Conservation (phyloP, 2,113 vertebrate species). For the Boulengeromyrus knoepffleri region DNA sequence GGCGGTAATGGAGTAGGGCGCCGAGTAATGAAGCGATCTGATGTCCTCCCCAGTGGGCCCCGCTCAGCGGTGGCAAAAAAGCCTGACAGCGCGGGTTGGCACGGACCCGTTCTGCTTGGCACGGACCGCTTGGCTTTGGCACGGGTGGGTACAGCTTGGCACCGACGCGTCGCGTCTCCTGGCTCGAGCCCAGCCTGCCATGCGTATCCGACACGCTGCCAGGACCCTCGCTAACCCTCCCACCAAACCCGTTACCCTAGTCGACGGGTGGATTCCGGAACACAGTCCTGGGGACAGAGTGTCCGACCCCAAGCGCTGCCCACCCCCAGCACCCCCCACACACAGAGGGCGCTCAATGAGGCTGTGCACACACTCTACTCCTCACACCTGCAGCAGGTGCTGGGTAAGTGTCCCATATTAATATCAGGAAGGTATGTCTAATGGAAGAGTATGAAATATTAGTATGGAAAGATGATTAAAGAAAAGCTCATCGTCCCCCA, state of each 20-base stretch:
- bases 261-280: background rate
- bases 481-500: background rate
- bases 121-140: background rate
- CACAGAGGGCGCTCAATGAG: no score
- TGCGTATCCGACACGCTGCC: background rate
- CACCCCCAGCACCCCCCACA: no score
- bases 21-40: constrained; percentile 60
- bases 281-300: background rate
- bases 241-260: background rate
- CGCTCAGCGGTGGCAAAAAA: constrained; percentile 45
- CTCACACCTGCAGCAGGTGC: background rate
- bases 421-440: background rate
- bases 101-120: background rate
- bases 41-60: constrained; percentile 53
- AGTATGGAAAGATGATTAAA: background rate
- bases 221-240: background rate
- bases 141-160: background rate
- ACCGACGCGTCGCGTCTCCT: constrained; percentile 43
- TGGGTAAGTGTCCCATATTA: background rate
- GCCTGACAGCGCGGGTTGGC: constrained; percentile 55
- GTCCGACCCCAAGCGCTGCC: background rate
- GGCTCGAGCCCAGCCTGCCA: constrained; percentile 37
- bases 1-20: constrained; percentile 9
- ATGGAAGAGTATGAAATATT: background rate
- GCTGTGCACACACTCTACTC: background rate